A percentile compares a stretch with the other conserved stretches of the same genome.
phyloP scores from a whole-genome alignment of 2,113 vertebrate genomes.

The Neomonachus schauinslandi region DNA sequence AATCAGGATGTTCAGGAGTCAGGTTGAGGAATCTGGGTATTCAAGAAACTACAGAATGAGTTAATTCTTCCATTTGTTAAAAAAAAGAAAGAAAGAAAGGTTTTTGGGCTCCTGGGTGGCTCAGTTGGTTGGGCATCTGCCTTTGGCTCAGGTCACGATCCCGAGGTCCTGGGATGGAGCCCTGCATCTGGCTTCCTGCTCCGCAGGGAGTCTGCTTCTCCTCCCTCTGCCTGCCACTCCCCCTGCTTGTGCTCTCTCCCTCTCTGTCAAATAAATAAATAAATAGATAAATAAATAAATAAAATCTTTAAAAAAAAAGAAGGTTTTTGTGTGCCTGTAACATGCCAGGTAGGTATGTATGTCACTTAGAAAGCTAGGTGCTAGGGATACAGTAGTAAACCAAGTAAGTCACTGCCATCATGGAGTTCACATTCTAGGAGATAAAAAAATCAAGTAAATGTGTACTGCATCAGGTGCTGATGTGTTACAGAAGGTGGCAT shows the following conservation, averaged over 20 bases:
- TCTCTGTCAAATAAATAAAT: neutral
- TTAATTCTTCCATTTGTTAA: neutral
- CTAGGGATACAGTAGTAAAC: neutral
- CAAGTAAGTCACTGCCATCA: neutral
- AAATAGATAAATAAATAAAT: neutral
- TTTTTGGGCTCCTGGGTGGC: neutral
- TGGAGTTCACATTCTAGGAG: neutral
- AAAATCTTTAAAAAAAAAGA: neutral
- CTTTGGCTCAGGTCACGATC: neutral
- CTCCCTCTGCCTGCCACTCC: neutral
- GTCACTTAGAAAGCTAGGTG: neutral
- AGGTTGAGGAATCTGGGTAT: neutral
- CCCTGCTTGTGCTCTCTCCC: neutral
- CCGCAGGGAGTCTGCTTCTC: neutral
- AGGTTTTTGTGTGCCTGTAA: neutral
- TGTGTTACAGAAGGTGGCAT: neutral
- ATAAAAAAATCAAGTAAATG: neutral
- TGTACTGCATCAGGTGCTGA: neutral
- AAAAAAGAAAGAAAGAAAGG: neutral
- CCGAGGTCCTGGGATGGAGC: neutral
- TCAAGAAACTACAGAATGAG: neutral
- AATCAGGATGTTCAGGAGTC: neutral
- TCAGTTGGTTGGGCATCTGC: neutral
- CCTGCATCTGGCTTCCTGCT: neutral
- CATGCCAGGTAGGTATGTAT: neutral